A percentile compares a stretch with the other conserved stretches of the same genome.
These are phyloP conservation scores for Electrophaes corylata DNA, from an alignment of 2,888 invertebrate species.

Conservation along the genomic window DNA sequence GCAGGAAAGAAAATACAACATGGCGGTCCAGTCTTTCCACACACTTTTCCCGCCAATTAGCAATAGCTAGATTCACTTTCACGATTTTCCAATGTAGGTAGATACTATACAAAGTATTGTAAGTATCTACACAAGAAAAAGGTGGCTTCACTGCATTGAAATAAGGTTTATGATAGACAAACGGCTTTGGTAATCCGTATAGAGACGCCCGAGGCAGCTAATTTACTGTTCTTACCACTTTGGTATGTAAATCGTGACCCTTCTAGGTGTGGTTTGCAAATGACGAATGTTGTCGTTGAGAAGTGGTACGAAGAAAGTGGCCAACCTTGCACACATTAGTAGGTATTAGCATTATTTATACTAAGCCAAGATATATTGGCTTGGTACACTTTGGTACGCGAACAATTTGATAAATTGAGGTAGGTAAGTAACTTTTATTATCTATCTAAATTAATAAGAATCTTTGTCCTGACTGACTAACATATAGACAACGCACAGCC, in stretches of 20 bases:
- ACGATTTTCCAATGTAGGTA: conserved; percentile 51
- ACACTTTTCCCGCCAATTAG: conserved; percentile 69
- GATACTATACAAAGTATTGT: conserved; percentile 30
- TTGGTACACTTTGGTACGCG: too few relatives aligned
- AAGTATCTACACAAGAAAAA: too few relatives aligned
- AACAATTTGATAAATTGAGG: background rate
- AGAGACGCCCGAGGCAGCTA: conserved; percentile 42
- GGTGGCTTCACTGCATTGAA: conserved; percentile 13
- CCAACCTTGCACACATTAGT: conserved; percentile 17
- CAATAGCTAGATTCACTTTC: conserved; percentile 70
- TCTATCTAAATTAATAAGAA: too few relatives aligned
- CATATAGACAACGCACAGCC: too few relatives aligned
- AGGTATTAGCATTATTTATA: conserved; percentile 5
- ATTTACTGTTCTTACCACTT: conserved; percentile 46
- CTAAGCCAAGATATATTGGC: background rate
- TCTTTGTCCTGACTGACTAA: too few relatives aligned
- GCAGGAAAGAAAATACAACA: conserved; percentile 68
- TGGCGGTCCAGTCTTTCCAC: conserved; percentile 52
- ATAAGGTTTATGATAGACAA: conserved; percentile 19
- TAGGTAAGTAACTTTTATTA: background rate
- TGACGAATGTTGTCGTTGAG: conserved; percentile 47
- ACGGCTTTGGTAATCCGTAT: conserved; percentile 17
- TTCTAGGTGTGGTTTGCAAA: conserved; percentile 48
- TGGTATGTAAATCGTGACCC: conserved; percentile 55
- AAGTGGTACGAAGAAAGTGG: conserved; percentile 54